A percentile compares a stretch with the other conserved stretches of the same genome.
Evolutionary conservation across 2,113 vertebrate species (phyloP).

Genomic region (Paralichthys olivaceus): DNA sequence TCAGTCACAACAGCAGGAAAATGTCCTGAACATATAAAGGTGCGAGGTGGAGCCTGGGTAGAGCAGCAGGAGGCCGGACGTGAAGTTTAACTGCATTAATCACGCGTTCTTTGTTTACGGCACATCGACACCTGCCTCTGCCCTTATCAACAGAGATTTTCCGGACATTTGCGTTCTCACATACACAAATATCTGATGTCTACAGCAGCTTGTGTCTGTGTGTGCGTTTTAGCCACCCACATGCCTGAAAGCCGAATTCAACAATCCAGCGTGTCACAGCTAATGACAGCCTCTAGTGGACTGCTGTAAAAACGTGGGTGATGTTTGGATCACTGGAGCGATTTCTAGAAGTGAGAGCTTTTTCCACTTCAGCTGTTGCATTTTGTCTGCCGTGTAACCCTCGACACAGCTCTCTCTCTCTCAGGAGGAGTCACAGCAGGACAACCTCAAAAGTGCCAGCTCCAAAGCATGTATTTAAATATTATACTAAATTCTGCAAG

Average conservation of each 20-base stretch:
- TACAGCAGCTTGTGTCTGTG: too few relatives aligned
- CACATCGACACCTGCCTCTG: too few relatives aligned
- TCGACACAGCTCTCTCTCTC: constrained; percentile 20
- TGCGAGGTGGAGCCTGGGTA: too few relatives aligned
- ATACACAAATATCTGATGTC: too few relatives aligned
- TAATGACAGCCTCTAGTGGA: constrained; percentile 19
- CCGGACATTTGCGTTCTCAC: too few relatives aligned
- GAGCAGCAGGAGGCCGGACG: too few relatives aligned
- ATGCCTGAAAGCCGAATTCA: not conserved
- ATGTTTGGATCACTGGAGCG: constrained; percentile 37
- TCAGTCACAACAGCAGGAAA: too few relatives aligned
- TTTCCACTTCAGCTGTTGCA: constrained; percentile 39
- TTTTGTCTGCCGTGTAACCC: constrained; percentile 35
- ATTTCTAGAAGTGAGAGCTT: constrained; percentile 44
- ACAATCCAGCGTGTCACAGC: not conserved
- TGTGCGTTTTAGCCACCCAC: not conserved
- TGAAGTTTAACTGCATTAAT: too few relatives aligned
- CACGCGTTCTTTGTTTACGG: too few relatives aligned
- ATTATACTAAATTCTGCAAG: not conserved
- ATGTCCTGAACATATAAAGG: too few relatives aligned
- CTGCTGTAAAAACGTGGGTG: constrained; percentile 2
- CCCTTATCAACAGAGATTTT: too few relatives aligned
- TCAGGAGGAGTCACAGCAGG: constrained; percentile 30
- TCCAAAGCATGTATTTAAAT: not conserved
- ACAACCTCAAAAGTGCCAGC: constrained; percentile 16